These are phyloP conservation scores for Melipona bicolor DNA, from an alignment of 2,888 invertebrate species.

Conservation along the genomic window DNA sequence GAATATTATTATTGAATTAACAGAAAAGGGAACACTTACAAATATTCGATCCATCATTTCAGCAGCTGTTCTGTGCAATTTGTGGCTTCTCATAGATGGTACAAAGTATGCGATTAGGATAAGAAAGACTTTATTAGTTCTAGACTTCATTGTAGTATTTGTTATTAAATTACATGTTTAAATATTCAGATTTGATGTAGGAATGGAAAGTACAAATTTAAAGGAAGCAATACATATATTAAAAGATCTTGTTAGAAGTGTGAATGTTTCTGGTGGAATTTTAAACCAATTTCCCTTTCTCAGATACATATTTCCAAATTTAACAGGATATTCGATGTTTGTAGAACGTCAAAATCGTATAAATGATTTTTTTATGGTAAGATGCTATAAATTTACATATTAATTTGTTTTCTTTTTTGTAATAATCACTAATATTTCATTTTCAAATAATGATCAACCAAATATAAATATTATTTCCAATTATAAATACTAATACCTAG, in stretches of 20 bases:
- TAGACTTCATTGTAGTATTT: not conserved
- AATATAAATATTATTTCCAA: too few relatives aligned
- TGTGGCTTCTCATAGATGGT: slow-evolving; percentile 90
- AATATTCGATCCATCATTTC: slow-evolving; percentile 81
- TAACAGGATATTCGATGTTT: slow-evolving; percentile 87
- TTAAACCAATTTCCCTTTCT: slow-evolving; percentile 89
- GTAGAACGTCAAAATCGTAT: slow-evolving; percentile 85
- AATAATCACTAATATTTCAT: not conserved
- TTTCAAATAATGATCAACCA: too few relatives aligned
- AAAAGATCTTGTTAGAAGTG: slow-evolving; percentile 86
- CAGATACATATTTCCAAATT: slow-evolving; percentile 87
- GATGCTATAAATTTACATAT: not conserved
- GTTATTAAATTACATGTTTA: not conserved
- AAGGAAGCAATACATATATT: slow-evolving; percentile 86
- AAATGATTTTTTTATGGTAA: slow-evolving; percentile 78
- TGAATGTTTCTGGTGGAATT: slow-evolving; percentile 88
- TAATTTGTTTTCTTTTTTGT: not conserved
- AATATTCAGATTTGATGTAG: slow-evolving; percentile 84
- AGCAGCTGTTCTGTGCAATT: slow-evolving; percentile 86
- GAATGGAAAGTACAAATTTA: slow-evolving; percentile 85
- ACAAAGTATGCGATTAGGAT: slow-evolving; percentile 81
- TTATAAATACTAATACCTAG: too few relatives aligned
- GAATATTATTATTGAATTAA: slow-evolving; percentile 83
- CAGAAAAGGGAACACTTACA: slow-evolving; percentile 82
- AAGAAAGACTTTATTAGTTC: not conserved